Evolutionary conservation across 2,797 vertebrate genomes (phyloP), one percentile per base, ranked within the genome.

Genomic region (Lepidocolaptes lacrymiger): DNA sequence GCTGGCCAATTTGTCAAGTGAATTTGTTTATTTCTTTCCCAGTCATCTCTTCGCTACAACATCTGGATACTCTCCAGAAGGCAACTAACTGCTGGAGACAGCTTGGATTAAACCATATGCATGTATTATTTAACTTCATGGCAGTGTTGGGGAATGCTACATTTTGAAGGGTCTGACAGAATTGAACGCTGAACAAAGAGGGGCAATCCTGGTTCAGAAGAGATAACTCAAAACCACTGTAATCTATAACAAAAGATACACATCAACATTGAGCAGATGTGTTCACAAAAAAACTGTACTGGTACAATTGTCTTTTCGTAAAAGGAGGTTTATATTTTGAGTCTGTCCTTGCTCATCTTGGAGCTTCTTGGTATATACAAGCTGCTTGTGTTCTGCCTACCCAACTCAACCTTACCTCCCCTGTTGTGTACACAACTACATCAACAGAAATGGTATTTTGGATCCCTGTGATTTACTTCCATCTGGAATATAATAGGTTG

Each of bases 21-120:
- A 86, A 76, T 73, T 82, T 69, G 73, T 92, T 92, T 94, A 64
- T 83, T 94, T 73, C 83, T 93, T 90, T 88, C 85, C 32, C n/a
- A 77, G 81, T 64, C 75, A 80, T 88, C 32, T 64, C 75, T 67
- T 52, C 86, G 54, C 91, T 77, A n/a, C 49, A 83, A 79, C 75
- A 94, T 93, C 87, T 96, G 71, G 80, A 87, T 52, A 63, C 48
- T 94, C 46, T 94, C 79, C 91, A 93, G 88, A 92, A 61, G 39
- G 75, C 49, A 4, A 73, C 55, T 91, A 81, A 73, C 81, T 93
- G 85, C 64, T 81, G 37, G 73, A 88, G 83, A 84, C 59, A 90
- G 62, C 75, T 85, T 61, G 30, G 78, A 82, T 52, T 68, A 83
- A 85, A 81, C 62, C 64, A 66, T 58, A 68, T 24, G 28, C 73